These are phyloP conservation scores for Odontophorus gujanensis DNA, from an alignment of 2,113 vertebrate genomes.

Conservation along the genomic window DNA sequence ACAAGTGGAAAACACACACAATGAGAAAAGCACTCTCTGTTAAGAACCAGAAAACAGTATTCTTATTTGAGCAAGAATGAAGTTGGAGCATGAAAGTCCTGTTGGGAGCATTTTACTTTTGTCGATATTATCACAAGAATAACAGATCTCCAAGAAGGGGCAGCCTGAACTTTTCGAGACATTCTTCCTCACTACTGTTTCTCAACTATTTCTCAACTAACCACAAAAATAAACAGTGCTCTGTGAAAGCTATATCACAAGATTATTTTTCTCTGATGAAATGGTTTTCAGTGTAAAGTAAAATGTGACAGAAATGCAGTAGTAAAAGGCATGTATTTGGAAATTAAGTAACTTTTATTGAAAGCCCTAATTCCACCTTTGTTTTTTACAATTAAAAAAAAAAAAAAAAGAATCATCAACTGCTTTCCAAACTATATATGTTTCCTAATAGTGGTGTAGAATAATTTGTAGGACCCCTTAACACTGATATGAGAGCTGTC, in stretches of 20 bases:
- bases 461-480: not conserved
- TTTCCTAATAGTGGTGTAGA: not conserved
- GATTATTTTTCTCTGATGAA: not conserved
- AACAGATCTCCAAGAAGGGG: not conserved
- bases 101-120: not conserved
- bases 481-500: slow-evolving; percentile 22
- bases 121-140: not conserved
- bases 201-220: not conserved
- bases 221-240: not conserved
- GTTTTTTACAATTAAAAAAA: not conserved
- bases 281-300: not conserved
- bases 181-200: not conserved
- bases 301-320: not conserved
- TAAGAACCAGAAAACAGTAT: not conserved
- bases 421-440: not conserved
- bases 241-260: not conserved
- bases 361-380: not conserved
- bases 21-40: not conserved
- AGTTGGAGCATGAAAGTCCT: not conserved
- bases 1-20: not conserved
- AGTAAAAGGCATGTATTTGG: not conserved
- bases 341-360: not conserved
- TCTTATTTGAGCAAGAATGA: not conserved
- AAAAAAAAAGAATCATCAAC: not conserved
- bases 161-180: not conserved